Percentiles rank a stretch among this genome's conserved stretches.
These are phyloP conservation scores for Beris chalybata DNA, from an alignment of 2,888 invertebrate genomes.

Conservation along the genomic window DNA sequence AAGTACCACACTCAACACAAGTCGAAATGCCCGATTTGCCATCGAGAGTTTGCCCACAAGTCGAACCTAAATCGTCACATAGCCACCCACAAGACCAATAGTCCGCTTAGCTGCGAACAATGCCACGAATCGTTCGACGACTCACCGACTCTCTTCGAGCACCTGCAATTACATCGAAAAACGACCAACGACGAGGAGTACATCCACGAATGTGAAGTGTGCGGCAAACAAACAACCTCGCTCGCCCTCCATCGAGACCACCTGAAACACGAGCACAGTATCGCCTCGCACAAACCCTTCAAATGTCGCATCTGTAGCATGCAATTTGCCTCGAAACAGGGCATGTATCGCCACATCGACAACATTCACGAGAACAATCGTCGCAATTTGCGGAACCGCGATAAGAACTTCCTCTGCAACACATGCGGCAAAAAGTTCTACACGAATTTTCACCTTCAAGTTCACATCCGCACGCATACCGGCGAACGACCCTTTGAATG, in stretches of 20 bases:
- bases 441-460: conserved; percentile 49
- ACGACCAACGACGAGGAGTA: conserved; percentile 22
- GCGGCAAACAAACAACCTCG: conserved; percentile 31
- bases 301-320: conserved; percentile 34
- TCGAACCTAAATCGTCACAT: conserved; percentile 38
- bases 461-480: conserved; percentile 45
- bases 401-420: conserved; percentile 42
- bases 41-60: conserved; percentile 31
- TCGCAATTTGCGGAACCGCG: conserved; percentile 35
- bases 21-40: conserved; percentile 36
- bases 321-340: conserved; percentile 37
- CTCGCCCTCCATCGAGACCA: conserved; percentile 31
- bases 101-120: conserved; percentile 31
- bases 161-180: conserved; percentile 35
- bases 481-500: conserved; percentile 34
- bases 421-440: conserved; percentile 49
- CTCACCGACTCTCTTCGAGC: conserved; percentile 26
- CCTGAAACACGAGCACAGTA: conserved; percentile 34
- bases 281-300: conserved; percentile 35
- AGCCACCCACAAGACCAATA: conserved; percentile 26
- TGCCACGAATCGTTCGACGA: conserved; percentile 34
- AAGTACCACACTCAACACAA: conserved; percentile 30
- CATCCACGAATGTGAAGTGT: conserved; percentile 34
- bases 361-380: conserved; percentile 38
- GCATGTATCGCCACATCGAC: conserved; percentile 37